A percentile compares a stretch with the other conserved stretches of the same genome.
Evolutionary conservation across 2,113 vertebrate genomes (phyloP).

Genomic region (Lynx canadensis): DNA sequence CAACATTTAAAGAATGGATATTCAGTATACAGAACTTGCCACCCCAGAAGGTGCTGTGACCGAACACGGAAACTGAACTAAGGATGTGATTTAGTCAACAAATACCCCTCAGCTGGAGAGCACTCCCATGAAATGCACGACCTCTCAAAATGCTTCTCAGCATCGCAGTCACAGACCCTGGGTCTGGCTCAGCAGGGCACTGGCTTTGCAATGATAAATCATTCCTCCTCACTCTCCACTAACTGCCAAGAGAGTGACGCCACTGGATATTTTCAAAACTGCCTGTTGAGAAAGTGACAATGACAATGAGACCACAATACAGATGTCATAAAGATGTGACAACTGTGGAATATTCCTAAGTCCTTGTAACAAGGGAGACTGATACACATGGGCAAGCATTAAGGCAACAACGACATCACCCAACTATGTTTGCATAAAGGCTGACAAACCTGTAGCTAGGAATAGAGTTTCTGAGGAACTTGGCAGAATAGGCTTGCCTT

Average conservation of each 20-base stretch:
- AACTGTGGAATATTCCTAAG: neutral
- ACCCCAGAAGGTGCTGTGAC: neutral
- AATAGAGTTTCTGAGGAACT: neutral
- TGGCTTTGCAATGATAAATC: slow-evolving; percentile 36
- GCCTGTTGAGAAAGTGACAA: neutral
- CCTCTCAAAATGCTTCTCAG: neutral
- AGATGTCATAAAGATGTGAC: slow-evolving; percentile 10
- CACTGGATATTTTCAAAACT: slow-evolving; percentile 46
- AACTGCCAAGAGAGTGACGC: slow-evolving; percentile 14
- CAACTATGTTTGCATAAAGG: neutral
- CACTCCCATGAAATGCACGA: slow-evolving; percentile 51
- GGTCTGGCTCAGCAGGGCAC: neutral
- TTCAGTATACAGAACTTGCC: neutral
- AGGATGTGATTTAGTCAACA: neutral
- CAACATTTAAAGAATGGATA: neutral
- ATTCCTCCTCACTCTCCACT: neutral
- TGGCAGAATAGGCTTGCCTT: neutral
- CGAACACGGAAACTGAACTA: slow-evolving; percentile 9
- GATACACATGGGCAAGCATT: neutral
- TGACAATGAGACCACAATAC: neutral
- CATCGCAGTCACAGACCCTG: neutral
- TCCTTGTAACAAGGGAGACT: neutral
- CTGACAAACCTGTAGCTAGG: neutral
- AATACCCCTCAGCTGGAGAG: neutral
- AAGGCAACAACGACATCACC: neutral